Evolutionary conservation across 2,888 invertebrate species (phyloP).

Genomic region (Perizoma affinitatum): DNA sequence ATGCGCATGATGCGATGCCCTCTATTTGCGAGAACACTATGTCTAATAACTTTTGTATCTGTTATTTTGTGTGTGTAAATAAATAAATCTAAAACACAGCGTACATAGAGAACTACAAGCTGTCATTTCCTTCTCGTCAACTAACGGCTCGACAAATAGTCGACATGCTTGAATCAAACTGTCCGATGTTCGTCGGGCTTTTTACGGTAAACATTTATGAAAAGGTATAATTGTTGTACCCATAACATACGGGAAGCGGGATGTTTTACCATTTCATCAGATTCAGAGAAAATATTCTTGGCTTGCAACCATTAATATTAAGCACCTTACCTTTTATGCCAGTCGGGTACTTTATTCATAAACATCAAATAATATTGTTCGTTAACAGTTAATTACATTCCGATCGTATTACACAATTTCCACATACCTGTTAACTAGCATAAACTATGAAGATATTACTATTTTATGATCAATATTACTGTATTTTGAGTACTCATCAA

Average conservation of each 20-base stretch:
- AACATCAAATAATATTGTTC: constrained; percentile 7
- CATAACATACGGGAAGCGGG: constrained; percentile 1
- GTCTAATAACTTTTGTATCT: too few species aligned
- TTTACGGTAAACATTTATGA: constrained; percentile 7
- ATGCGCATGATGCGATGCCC: too few species aligned
- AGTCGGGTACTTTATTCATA: constrained; percentile 9
- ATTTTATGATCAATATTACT: constrained; percentile 4
- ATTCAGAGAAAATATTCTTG: constrained; percentile 6
- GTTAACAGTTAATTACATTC: constrained; percentile 18
- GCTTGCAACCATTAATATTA: constrained; percentile 1
- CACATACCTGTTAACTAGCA: constrained; percentile 7
- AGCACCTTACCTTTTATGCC: neutral
- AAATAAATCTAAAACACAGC: too few species aligned
- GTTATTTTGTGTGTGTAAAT: too few species aligned
- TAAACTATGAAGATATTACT: constrained; percentile 1
- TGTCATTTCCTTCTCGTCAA: too few species aligned
- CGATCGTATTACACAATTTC: constrained; percentile 5
- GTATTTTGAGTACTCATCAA: neutral
- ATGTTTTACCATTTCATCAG: neutral
- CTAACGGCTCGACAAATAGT: too few species aligned
- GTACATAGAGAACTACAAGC: too few species aligned
- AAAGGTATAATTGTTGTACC: neutral
- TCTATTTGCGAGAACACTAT: too few species aligned
- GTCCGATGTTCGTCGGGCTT: too few species aligned
- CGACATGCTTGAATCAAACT: too few species aligned